Conservation (phyloP, 2,888 invertebrate species). For the Pogonocherus hispidulus region DNA sequence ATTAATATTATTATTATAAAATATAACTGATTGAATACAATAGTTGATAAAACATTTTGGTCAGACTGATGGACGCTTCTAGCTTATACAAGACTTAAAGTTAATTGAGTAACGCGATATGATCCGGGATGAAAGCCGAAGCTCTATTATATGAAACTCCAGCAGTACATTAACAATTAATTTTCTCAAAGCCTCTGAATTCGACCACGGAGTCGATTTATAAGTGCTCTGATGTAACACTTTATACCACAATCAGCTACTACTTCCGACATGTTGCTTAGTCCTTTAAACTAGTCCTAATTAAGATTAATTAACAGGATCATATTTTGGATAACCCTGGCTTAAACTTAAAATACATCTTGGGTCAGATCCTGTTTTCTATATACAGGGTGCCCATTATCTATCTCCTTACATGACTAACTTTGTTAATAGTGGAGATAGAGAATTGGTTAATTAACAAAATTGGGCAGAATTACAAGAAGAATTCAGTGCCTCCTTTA, state of each 20-base stretch:
- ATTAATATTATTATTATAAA: no score
- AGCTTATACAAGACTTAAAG: not conserved
- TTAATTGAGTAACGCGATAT: conserved; percentile 1
- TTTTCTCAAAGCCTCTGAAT: not conserved
- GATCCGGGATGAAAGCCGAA: not conserved
- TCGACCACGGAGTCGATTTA: conserved; percentile 2
- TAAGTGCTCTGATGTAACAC: conserved; percentile 1
- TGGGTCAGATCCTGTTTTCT: no score
- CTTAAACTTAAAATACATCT: not conserved
- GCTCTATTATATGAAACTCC: not conserved
- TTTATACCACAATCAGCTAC: conserved; percentile 4
- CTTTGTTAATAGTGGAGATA: no score
- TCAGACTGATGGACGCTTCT: not conserved
- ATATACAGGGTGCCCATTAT: no score
- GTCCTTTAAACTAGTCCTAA: not conserved
- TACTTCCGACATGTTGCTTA: not conserved
- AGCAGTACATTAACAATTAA: not conserved
- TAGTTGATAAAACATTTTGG: not conserved
- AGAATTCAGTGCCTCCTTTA: no score
- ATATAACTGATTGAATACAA: no score
- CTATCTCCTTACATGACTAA: no score
- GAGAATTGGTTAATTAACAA: no score
- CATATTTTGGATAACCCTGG: not conserved
- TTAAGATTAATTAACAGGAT: not conserved
- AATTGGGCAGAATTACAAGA: no score